phyloP scores from a whole-genome alignment of 2,888 invertebrate species.

The Yponomeuta malinellus region DNA sequence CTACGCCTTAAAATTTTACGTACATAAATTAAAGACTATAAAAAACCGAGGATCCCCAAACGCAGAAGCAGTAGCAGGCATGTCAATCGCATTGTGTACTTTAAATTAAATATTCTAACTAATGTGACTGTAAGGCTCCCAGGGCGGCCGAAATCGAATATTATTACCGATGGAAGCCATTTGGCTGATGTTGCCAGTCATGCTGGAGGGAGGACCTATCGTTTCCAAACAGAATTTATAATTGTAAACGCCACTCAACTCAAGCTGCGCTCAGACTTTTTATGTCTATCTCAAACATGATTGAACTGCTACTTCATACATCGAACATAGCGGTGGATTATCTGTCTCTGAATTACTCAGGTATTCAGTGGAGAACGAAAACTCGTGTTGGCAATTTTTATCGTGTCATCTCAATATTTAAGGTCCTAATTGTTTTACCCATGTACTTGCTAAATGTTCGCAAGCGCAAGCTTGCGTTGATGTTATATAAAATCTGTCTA shows the following conservation, averaged over 20 bases:
- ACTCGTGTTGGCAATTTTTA: too few relatives aligned
- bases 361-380: background rate
- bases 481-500: too few relatives aligned
- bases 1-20: too few relatives aligned
- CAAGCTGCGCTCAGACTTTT: background rate
- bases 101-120: constrained; percentile 61
- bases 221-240: background rate
- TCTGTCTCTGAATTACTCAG: background rate
- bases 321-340: background rate
- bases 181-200: constrained; percentile 63
- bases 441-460: too few relatives aligned
- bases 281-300: background rate
- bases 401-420: too few relatives aligned
- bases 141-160: constrained; percentile 46
- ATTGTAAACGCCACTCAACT: constrained; percentile 3
- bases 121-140: constrained; percentile 46
- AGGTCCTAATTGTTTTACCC: too few relatives aligned
- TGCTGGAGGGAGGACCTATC: constrained; percentile 19
- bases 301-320: background rate
- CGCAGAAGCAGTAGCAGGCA: constrained; percentile 25
- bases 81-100: constrained; percentile 66
- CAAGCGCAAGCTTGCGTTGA: too few relatives aligned
- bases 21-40: too few relatives aligned
- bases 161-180: constrained; percentile 57
- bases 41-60: background rate